Conservation (phyloP, 2,113 vertebrate species). For the Thalassarche chlororhynchos region DNA sequence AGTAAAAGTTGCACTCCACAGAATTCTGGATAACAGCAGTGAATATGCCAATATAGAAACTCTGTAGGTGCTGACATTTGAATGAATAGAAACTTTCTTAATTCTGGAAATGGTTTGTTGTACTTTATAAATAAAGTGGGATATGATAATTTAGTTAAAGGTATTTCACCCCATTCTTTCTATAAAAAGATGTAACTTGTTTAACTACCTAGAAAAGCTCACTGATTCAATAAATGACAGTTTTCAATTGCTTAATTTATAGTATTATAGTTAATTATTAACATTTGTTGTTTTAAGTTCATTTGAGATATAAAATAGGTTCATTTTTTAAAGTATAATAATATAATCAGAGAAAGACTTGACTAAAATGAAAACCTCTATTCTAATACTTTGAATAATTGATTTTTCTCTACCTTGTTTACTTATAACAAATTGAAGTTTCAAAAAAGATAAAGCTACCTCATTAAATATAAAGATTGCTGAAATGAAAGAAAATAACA, state of each 20-base stretch:
- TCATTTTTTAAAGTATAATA: not conserved
- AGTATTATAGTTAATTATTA: not conserved
- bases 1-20: not conserved
- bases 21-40: not conserved
- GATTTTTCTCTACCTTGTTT: not conserved
- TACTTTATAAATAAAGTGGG: not conserved
- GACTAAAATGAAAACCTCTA: not conserved
- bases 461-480: not conserved
- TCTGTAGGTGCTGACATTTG: conserved; percentile 49
- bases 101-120: not conserved
- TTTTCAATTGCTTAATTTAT: not conserved
- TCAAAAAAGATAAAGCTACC: not conserved
- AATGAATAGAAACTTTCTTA: conserved; percentile 18
- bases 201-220: not conserved
- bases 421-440: not conserved
- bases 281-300: not conserved
- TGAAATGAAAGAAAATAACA: not conserved
- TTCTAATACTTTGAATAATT: not conserved
- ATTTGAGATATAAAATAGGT: not conserved
- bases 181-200: not conserved
- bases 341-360: not conserved
- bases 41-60: conserved; percentile 16
- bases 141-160: not conserved
- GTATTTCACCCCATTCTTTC: not conserved
- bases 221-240: not conserved